These are phyloP conservation scores for Drymodes brunneopygia DNA, from an alignment of 2,113 vertebrate species.

Conservation along the genomic window DNA sequence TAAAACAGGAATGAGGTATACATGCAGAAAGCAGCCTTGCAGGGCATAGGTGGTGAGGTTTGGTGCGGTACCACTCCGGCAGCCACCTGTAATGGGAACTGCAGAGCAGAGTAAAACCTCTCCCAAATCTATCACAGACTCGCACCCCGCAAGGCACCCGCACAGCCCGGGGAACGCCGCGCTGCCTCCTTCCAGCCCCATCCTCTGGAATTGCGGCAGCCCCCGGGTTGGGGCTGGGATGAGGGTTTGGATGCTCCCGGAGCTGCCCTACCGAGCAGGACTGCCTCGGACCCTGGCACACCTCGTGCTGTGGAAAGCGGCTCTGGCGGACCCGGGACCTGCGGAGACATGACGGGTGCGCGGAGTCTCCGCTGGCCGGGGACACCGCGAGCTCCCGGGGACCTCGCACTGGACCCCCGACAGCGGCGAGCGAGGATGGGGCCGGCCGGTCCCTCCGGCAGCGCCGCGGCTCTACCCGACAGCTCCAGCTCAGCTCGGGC, in stretches of 20 bases:
- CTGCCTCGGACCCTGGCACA: not conserved
- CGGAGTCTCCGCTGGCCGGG: not conserved
- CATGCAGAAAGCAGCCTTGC: not conserved
- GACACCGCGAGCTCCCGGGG: not conserved
- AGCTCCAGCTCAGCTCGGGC: not conserved
- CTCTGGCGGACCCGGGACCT: not conserved
- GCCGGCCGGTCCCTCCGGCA: not conserved
- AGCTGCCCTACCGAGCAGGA: accelerated
- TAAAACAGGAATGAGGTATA: accelerated
- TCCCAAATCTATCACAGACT: accelerated
- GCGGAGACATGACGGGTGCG: not conserved
- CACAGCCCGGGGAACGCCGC: not conserved
- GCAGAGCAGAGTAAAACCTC: not conserved
- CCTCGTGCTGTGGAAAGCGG: not conserved
- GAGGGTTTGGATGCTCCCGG: not conserved
- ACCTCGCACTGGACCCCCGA: not conserved
- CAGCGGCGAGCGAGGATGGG: not conserved
- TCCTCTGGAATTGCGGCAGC: not conserved
- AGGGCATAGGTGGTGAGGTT: accelerated
- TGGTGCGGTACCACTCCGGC: not conserved
- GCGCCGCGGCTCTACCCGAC: not conserved
- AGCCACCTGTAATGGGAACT: not conserved
- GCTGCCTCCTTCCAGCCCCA: not conserved
- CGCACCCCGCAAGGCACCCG: not conserved
- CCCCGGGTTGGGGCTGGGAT: not conserved